These are phyloP conservation scores for Cyanoramphus novaezelandiae DNA, from an alignment of 2,113 vertebrate genomes.

Conservation along the genomic window DNA sequence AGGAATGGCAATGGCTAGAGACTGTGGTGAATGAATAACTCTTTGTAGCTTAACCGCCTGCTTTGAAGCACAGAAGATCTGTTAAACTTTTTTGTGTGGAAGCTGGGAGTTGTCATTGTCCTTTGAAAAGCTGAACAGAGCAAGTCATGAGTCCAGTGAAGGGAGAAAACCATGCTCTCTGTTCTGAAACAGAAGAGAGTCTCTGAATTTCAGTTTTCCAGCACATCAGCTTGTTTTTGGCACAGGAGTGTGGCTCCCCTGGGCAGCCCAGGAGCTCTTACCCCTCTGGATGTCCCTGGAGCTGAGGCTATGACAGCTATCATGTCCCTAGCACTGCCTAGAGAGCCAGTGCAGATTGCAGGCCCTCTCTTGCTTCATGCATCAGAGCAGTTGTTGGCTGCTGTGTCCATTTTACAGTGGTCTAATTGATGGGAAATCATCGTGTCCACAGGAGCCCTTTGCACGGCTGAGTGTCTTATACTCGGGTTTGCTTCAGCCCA, in stretches of 20 bases:
- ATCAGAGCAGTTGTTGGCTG: background rate
- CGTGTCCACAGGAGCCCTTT: accelerated
- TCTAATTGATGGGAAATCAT: background rate
- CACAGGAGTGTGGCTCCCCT: background rate
- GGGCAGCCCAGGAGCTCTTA: accelerated
- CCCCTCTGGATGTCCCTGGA: background rate
- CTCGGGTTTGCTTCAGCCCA: background rate
- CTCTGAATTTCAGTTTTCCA: background rate
- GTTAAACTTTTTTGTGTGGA: background rate
- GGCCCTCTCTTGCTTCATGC: background rate
- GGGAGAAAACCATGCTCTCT: background rate
- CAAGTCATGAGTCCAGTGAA: background rate
- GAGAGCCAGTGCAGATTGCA: background rate
- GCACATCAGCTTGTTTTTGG: background rate
- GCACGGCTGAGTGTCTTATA: background rate
- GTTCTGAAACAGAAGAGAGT: background rate
- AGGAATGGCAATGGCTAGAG: background rate
- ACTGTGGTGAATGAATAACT: background rate
- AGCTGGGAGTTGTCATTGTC: background rate
- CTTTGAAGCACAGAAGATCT: background rate
- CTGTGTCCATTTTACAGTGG: background rate
- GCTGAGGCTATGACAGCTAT: background rate
- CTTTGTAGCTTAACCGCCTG: background rate
- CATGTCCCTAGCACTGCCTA: background rate
- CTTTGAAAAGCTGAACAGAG: constrained; percentile 7